Evolutionary conservation across 2,888 invertebrate species (phyloP).

Genomic region (Ashinkailepas kermadecensis): DNA sequence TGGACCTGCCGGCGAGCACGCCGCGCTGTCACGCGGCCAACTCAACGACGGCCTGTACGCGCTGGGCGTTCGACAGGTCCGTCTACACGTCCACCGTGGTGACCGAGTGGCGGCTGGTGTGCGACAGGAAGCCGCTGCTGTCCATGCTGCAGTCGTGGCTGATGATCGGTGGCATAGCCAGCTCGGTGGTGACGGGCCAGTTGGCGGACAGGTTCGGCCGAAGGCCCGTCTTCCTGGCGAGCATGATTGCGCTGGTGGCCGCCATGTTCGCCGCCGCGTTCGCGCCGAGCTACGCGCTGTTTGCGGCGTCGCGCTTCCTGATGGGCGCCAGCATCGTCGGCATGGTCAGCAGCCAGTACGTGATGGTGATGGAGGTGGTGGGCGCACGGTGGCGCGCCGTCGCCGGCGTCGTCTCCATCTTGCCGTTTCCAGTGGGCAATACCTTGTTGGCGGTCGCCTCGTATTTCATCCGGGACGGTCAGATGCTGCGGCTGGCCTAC

Average conservation of each 20-base stretch:
- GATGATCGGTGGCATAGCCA: constrained; percentile 33
- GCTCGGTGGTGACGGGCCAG: constrained; percentile 32
- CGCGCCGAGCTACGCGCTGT: constrained; percentile 31
- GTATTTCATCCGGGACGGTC: constrained; percentile 59
- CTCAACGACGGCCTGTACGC: constrained; percentile 21
- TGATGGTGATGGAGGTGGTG: constrained; percentile 50
- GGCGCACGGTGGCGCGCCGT: constrained; percentile 53
- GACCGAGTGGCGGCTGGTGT: constrained; percentile 33
- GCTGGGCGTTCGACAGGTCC: constrained; percentile 28
- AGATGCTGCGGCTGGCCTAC: constrained; percentile 57
- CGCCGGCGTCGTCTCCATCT: constrained; percentile 57
- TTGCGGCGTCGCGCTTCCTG: constrained; percentile 33
- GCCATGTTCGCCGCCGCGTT: constrained; percentile 32
- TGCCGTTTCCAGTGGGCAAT: constrained; percentile 63
- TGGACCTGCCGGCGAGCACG: neutral
- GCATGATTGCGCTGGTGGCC: constrained; percentile 31
- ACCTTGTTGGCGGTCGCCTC: constrained; percentile 55
- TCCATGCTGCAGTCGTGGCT: constrained; percentile 30
- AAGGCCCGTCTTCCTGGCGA: constrained; percentile 32
- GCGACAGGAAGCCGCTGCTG: constrained; percentile 28
- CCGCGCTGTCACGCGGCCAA: neutral
- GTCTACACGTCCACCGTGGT: constrained; percentile 29
- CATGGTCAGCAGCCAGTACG: constrained; percentile 28
- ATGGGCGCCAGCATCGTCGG: constrained; percentile 27
- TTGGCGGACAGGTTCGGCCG: constrained; percentile 34